Base-by-base conservation (phyloP, 2,797 vertebrate genomes). In the Lithobates sylvaticus region DNA sequence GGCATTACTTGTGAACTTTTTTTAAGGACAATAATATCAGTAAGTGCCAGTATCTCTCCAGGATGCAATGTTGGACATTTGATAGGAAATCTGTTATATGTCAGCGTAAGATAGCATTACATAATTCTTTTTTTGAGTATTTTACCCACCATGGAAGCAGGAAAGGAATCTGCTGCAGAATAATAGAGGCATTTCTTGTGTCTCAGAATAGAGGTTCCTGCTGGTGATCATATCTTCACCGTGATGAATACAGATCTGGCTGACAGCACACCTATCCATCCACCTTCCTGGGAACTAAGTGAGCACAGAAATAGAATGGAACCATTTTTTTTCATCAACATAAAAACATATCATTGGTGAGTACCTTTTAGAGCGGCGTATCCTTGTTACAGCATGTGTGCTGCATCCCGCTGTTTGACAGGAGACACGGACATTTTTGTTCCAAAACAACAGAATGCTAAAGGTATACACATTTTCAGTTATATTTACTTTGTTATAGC, bases 171-270 rank as follows among this genome's bases (percentile, higher is more conserved):
- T 74, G 39, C 50, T 65, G 32, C 47, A 86, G 84, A 77, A 77
- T 86, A 82, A 82, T 77, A 81, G 47, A 76, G 73, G 39, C n/a
- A 58, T 81, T 76, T 23, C 70, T 81, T 75, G 65, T 78, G 27
- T 82, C 80, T 72, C 74, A 78, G 74, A 86, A 86, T 82, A 82
- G 13, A 50, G 74, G 77, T 83, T 77, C 85, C 65, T 82, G 74
- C 85, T 78, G 44, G 73, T 72, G 85, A 73, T 82, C 73, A 67
- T 78, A 65, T 72, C 74, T 75, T 82, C 74, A 32, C 39, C 68
- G 42, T 83, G 74, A 83, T 83, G 68, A 58, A 36, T 67, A 76
- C 73, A 69, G 67, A 65, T 76, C 78, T 71, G 50, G 5, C 64
- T 82, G 64, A 83, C 80, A 72, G 71, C 50, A 78, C 21, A 70